Conservation (phyloP, 2,888 invertebrate species). For the Cecidostiba fungosa region DNA sequence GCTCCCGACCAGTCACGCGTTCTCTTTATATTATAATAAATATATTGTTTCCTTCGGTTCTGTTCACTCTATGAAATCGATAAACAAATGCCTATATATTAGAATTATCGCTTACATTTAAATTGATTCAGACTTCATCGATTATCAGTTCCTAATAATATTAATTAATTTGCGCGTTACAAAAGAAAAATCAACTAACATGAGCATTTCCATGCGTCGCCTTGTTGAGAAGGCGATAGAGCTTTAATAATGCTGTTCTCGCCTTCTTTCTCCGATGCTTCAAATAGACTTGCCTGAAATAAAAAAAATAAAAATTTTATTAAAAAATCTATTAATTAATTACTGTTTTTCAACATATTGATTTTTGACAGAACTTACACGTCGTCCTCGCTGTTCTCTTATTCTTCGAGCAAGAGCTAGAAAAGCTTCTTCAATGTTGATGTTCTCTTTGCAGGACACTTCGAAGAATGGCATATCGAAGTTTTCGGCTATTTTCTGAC, state of each 20-base stretch:
- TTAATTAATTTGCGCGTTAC: background rate
- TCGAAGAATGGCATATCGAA: conserved; percentile 95
- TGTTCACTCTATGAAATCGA: conserved; percentile 16
- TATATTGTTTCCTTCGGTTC: background rate
- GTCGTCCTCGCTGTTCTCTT: conserved; percentile 89
- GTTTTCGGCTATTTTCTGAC: conserved; percentile 93
- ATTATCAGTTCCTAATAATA: conserved; percentile 35
- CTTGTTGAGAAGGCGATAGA: conserved; percentile 73
- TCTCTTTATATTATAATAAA: conserved; percentile 3
- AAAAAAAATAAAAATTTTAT: conserved; percentile 32
- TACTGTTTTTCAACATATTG: background rate
- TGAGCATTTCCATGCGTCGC: conserved; percentile 75
- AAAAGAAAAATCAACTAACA: conserved; percentile 46
- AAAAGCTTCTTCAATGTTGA: conserved; percentile 92
- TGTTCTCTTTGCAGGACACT: conserved; percentile 92
- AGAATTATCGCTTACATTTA: conserved; percentile 33
- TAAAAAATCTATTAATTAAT: background rate
- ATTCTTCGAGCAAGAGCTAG: conserved; percentile 90
- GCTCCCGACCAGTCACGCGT: conserved; percentile 30
- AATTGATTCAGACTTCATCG: conserved; percentile 33
- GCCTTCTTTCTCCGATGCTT: conserved; percentile 74
- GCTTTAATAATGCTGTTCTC: conserved; percentile 74
- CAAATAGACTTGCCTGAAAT: conserved; percentile 74
- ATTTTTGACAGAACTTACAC: conserved; percentile 81
- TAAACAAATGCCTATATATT: conserved; percentile 25